A percentile compares a stretch with the other conserved stretches of the same genome.
These are phyloP conservation scores for Brachionichthys hirsutus DNA, from an alignment of 2,113 vertebrate species.

Conservation along the genomic window DNA sequence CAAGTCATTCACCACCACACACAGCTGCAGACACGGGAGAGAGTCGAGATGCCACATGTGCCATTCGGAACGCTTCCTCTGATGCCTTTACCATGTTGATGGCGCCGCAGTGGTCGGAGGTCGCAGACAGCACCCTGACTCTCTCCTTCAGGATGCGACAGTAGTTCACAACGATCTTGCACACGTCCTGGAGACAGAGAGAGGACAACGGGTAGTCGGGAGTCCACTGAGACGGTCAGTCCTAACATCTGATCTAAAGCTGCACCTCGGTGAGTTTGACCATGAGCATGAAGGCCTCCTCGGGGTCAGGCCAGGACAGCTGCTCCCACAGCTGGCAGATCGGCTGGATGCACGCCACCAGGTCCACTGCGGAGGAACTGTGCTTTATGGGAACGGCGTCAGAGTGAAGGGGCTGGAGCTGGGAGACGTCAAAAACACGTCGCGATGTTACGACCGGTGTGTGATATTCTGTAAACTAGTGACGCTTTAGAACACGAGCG, in stretches of 20 bases:
- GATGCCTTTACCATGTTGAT: slow-evolving; percentile 85
- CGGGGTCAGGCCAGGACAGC: slow-evolving; percentile 91
- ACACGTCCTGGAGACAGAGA: slow-evolving; percentile 85
- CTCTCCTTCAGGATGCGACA: slow-evolving; percentile 86
- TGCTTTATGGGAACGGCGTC: slow-evolving; percentile 83
- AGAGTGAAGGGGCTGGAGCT: slow-evolving; percentile 86
- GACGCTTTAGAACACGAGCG: background rate
- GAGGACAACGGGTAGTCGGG: background rate
- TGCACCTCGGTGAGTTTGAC: slow-evolving; percentile 95
- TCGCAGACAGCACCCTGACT: slow-evolving; percentile 82
- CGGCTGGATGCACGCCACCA: slow-evolving; percentile 91
- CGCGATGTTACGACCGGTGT: background rate
- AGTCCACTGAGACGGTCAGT: background rate
- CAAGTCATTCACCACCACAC: slow-evolving; percentile 95
- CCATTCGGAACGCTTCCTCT: background rate
- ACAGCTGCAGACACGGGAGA: slow-evolving; percentile 76
- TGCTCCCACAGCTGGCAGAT: slow-evolving; percentile 90
- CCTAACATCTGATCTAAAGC: background rate
- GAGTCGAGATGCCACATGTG: background rate
- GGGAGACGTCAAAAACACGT: background rate
- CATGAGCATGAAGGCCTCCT: slow-evolving; percentile 98
- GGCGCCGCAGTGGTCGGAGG: slow-evolving; percentile 75
- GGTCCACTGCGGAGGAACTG: slow-evolving; percentile 91
- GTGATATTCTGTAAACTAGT: background rate
- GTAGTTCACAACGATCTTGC: slow-evolving; percentile 90